Conservation (phyloP, 92 coral and sea anemone genomes). For the Actinernus sp. region DNA sequence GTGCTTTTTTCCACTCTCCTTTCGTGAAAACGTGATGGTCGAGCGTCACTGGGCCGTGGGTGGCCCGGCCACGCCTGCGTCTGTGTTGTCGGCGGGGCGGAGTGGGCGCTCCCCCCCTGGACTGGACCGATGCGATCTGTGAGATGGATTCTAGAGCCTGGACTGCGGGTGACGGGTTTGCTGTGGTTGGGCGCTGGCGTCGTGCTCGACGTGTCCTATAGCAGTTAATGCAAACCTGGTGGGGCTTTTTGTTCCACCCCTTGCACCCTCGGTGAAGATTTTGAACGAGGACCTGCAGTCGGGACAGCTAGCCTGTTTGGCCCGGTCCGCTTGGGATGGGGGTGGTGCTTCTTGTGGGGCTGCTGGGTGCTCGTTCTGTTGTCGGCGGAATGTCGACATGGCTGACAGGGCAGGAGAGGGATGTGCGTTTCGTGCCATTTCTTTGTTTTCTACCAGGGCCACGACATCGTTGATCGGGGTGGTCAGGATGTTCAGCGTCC, state of each 20-base stretch:
- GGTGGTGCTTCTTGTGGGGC: constrained; percentile 6
- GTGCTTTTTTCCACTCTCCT: constrained; percentile 49
- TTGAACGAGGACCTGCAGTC: constrained; percentile 39
- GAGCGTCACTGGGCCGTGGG: constrained; percentile 4
- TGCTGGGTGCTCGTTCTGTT: not conserved
- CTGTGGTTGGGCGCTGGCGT: constrained; percentile 4
- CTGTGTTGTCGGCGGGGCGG: not conserved
- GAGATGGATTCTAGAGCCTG: constrained; percentile 29
- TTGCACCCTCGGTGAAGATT: constrained; percentile 56
- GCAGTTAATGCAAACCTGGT: constrained; percentile 55
- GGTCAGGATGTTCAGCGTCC: constrained; percentile 30
- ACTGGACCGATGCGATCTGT: constrained; percentile 21
- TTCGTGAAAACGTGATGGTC: constrained; percentile 45
- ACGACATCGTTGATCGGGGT: constrained; percentile 54
- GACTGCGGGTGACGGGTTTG: not conserved
- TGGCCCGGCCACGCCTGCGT: not conserved
- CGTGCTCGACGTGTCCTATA: constrained; percentile 41
- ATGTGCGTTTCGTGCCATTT: constrained; percentile 72
- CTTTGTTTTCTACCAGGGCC: constrained; percentile 58
- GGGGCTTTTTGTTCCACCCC: constrained; percentile 62
- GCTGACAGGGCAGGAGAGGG: constrained; percentile 59
- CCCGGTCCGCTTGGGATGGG: constrained; percentile 22
- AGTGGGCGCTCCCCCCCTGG: not conserved
- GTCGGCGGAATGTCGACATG: constrained; percentile 48
- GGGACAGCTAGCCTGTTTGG: constrained; percentile 41